A percentile compares a stretch with the other conserved stretches of the same genome.
phyloP scores from a whole-genome alignment of 1,140 invertebrate genomes.

The Micrasema minimum region DNA sequence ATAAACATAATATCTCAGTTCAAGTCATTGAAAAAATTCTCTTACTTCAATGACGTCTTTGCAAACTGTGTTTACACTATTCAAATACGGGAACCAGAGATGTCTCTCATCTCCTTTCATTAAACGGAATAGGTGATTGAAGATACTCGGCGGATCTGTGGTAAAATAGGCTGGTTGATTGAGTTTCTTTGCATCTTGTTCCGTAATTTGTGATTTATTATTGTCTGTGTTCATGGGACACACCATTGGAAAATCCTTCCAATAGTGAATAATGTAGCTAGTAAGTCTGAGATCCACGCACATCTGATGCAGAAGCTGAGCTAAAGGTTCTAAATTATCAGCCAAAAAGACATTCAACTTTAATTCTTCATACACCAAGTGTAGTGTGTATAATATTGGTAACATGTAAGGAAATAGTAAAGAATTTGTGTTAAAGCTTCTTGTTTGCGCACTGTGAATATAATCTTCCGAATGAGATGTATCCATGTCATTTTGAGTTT shows the following conservation, averaged over 20 bases:
- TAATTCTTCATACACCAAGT: constrained; percentile 91
- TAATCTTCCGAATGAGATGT: constrained; percentile 48
- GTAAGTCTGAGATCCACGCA: constrained; percentile 80
- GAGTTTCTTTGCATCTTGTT: constrained; percentile 71
- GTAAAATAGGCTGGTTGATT: constrained; percentile 72
- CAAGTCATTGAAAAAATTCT: too few relatives aligned
- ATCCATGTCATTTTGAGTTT: constrained; percentile 42
- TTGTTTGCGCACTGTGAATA: constrained; percentile 55
- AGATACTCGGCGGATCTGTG: constrained; percentile 75
- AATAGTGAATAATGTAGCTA: constrained; percentile 84
- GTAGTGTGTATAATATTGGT: constrained; percentile 82
- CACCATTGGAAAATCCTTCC: constrained; percentile 82
- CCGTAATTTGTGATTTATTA: constrained; percentile 64
- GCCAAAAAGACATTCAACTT: constrained; percentile 82
- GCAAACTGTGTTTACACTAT: constrained; percentile 76
- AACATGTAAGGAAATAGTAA: constrained; percentile 80
- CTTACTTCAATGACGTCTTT: constrained; percentile 78
- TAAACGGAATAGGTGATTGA: constrained; percentile 75
- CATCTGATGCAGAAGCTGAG: constrained; percentile 80
- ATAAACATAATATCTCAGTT: too few relatives aligned
- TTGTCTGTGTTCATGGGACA: constrained; percentile 61
- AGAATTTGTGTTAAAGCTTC: constrained; percentile 73
- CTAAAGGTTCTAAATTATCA: constrained; percentile 76
- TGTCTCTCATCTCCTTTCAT: constrained; percentile 65
- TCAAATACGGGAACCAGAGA: constrained; percentile 76